A percentile compares a stretch with the other conserved stretches of the same genome.
Conservation (phyloP, 2,888 invertebrate genomes). For the Ochropleura plecta region DNA sequence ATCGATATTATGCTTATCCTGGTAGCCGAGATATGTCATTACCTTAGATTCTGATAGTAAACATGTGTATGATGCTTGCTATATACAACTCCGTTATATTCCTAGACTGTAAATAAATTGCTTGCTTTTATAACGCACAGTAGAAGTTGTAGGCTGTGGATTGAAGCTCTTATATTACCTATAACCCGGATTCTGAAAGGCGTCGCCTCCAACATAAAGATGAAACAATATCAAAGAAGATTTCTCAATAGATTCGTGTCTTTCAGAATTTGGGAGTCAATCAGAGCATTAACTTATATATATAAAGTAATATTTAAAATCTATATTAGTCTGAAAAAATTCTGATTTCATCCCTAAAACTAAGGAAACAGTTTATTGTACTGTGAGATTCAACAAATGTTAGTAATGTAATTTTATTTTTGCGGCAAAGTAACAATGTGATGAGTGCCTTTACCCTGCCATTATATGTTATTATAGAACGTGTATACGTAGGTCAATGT, state of each 20-base stretch:
- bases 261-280: background rate
- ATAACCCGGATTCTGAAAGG: conserved; percentile 3
- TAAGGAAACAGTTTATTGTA: background rate
- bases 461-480: conserved; percentile 36
- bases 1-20: conserved; percentile 37
- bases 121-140: conserved; percentile 61
- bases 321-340: conserved; percentile 38
- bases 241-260: background rate
- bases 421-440: conserved; percentile 26
- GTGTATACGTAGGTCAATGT: conserved; percentile 17
- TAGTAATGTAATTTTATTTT: conserved; percentile 36
- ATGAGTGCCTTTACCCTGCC: conserved; percentile 50
- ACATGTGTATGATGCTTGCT: conserved; percentile 18
- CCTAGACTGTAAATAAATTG: conserved; percentile 54
- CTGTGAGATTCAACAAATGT: conserved; percentile 19
- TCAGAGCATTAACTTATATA: conserved; percentile 29
- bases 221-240: background rate
- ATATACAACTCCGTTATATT: conserved; percentile 23
- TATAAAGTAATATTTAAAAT: conserved; percentile 43
- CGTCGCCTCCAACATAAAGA: background rate
- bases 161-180: conserved; percentile 26
- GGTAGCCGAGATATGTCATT: conserved; percentile 1
- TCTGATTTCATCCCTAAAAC: conserved; percentile 42
- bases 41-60: background rate
- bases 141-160: conserved; percentile 63